These are phyloP conservation scores for Petrolisthes cinctipes DNA, from an alignment of 2,888 invertebrate species.

Conservation along the genomic window DNA sequence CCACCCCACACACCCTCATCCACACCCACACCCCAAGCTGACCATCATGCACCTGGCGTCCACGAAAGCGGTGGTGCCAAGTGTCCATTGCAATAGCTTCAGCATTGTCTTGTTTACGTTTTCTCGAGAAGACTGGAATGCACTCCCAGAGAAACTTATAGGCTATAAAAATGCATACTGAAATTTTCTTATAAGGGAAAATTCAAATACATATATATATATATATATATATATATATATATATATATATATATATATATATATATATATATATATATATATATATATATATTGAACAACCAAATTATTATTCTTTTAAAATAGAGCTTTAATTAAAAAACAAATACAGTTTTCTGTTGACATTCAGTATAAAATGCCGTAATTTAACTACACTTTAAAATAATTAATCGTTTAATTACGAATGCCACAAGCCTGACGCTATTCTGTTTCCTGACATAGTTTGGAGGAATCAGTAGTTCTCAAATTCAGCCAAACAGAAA, in stretches of 20 bases:
- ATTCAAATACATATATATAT: background rate
- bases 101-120: background rate
- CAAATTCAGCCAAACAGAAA: no score
- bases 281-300: slow-evolving; percentile 1
- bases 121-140: no score
- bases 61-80: background rate
- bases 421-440: no score
- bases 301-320: background rate
- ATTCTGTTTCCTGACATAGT: no score
- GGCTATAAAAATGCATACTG: background rate
- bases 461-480: no score
- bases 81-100: background rate
- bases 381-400: no score
- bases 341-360: no score
- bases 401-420: no score
- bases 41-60: slow-evolving; percentile 15
- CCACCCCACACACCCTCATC: no score
- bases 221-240: background rate
- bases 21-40: background rate
- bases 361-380: no score
- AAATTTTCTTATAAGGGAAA: background rate
- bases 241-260: slow-evolving; percentile 12
- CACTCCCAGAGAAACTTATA: no score
- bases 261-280: slow-evolving; percentile 15
- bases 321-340: background rate